Evolutionary conservation across 2,113 vertebrate species (phyloP).

Genomic region (Maccullochella peelii): DNA sequence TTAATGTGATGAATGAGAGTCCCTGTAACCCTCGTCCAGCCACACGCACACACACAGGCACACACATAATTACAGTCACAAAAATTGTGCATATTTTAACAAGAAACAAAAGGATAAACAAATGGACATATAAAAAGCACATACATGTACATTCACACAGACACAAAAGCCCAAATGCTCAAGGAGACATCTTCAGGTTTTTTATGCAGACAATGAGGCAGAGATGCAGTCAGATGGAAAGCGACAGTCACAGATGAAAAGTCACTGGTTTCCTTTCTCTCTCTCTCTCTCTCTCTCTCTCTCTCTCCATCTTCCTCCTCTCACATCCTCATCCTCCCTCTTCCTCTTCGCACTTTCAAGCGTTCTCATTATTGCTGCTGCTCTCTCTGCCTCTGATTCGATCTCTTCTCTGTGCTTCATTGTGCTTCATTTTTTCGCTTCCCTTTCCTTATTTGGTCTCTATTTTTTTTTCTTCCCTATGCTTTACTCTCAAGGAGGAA

Average conservation of each 20-base stretch:
- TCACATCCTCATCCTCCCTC: conserved; percentile 57
- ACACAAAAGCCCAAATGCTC: conserved; percentile 61
- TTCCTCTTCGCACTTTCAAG: conserved; percentile 69
- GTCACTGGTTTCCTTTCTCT: conserved; percentile 65
- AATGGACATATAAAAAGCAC: not conserved
- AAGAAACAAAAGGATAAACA: conserved; percentile 21
- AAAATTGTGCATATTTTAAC: conserved; percentile 8
- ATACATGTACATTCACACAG: conserved; percentile 22
- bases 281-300: conserved; percentile 29
- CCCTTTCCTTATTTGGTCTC: conserved; percentile 63
- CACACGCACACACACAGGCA: conserved; percentile 50
- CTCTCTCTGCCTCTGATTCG: conserved; percentile 71
- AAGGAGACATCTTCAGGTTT: conserved; percentile 65
- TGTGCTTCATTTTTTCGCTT: conserved; percentile 65
- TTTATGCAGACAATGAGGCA: conserved; percentile 72
- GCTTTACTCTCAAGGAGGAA: conserved; percentile 68
- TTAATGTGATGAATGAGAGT: conserved; percentile 78
- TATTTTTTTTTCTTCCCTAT: conserved; percentile 30
- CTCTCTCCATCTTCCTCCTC: conserved; percentile 46
- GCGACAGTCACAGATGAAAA: conserved; percentile 81
- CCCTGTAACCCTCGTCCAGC: conserved; percentile 59
- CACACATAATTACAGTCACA: conserved; percentile 51
- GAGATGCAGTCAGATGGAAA: conserved; percentile 78
- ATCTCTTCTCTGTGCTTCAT: conserved; percentile 72
- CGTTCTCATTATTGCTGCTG: conserved; percentile 75